These are phyloP conservation scores for Brachylomia viminalis DNA, from an alignment of 2,888 invertebrate species.

Conservation along the genomic window DNA sequence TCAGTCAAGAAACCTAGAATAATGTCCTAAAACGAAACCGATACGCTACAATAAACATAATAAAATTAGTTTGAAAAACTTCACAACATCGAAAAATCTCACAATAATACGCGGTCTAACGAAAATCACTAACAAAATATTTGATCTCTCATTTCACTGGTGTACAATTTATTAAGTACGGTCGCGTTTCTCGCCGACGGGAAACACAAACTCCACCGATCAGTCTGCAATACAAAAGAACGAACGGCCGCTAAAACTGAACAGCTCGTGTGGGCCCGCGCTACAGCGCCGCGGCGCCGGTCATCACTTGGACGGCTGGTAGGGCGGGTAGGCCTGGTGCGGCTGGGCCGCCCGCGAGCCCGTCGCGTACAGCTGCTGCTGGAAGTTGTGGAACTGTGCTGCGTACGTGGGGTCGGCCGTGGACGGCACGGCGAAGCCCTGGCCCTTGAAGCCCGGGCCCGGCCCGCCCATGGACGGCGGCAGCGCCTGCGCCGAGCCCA, in stretches of 20 bases:
- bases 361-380: conserved; percentile 98
- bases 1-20: conserved; percentile 83
- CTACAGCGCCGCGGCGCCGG: conserved; percentile 55
- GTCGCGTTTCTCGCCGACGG: conserved; percentile 59
- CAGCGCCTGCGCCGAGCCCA: conserved; percentile 92
- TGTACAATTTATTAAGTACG: conserved; percentile 68
- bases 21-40: conserved; percentile 74
- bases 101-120: conserved; percentile 77
- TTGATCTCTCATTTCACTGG: conserved; percentile 71
- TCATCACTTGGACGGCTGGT: conserved; percentile 88
- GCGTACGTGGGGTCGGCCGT: conserved; percentile 98
- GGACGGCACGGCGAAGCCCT: conserved; percentile 95
- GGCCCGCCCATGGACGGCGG: conserved; percentile 95
- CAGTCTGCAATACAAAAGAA: conserved; percentile 67
- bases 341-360: conserved; percentile 86
- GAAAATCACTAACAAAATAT: conserved; percentile 80
- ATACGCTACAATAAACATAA: conserved; percentile 71
- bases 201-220: conserved; percentile 67
- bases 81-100: conserved; percentile 78
- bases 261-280: conserved; percentile 45
- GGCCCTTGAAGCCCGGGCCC: conserved; percentile 93
- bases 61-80: conserved; percentile 74
- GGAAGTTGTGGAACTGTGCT: conserved; percentile 98
- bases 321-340: conserved; percentile 86
- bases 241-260: conserved; percentile 63